Conservation (phyloP, 2,113 vertebrate species). For the Lontra canadensis region DNA sequence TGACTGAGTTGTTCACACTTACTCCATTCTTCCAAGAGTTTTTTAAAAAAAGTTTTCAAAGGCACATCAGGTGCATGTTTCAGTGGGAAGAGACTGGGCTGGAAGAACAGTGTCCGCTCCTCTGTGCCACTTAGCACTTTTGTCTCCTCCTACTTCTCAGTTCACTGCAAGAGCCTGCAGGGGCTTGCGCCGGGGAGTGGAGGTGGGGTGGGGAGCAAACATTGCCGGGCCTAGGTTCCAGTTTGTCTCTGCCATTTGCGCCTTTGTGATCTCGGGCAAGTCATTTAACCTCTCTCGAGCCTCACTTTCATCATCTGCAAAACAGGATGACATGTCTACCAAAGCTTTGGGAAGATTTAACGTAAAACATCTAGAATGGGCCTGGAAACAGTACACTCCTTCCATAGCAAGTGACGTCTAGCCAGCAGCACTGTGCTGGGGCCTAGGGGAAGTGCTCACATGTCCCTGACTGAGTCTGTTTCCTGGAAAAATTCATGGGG, state of each 20-base stretch:
- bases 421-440: neutral
- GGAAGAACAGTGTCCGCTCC: neutral
- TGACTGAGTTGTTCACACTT: neutral
- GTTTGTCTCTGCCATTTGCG: neutral
- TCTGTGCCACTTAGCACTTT: neutral
- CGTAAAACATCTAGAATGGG: neutral
- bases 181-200: neutral
- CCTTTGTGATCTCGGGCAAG: neutral
- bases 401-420: neutral
- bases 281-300: neutral
- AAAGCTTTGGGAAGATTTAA: neutral
- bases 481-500: neutral
- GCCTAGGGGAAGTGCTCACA: neutral
- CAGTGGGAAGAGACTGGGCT: neutral
- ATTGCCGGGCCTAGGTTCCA: neutral
- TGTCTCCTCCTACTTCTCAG: neutral
- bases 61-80: neutral
- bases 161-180: neutral
- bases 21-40: neutral
- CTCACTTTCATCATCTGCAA: neutral
- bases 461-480: neutral
- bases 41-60: neutral
- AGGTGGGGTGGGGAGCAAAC: neutral
- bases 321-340: neutral
- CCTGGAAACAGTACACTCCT: neutral